Conservation (phyloP, 2,888 invertebrate species). For the Dryococelus australis region DNA sequence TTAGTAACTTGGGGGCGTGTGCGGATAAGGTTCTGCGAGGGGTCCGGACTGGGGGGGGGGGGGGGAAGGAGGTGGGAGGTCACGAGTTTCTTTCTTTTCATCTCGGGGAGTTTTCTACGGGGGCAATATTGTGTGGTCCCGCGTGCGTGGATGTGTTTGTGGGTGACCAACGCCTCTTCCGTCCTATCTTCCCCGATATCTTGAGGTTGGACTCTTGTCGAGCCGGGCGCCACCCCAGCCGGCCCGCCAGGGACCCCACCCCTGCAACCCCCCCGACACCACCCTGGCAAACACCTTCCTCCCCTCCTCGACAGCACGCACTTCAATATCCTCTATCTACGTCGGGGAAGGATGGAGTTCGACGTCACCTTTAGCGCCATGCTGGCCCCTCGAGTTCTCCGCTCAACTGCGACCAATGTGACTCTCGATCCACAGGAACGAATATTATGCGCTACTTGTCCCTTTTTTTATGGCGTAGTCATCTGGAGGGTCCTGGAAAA, state of each 20-base stretch:
- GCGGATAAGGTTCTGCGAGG: background rate
- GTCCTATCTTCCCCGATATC: constrained; percentile 1
- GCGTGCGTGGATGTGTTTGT: background rate
- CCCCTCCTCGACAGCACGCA: background rate
- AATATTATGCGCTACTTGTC: too few relatives aligned
- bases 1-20: background rate
- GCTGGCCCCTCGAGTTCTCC: background rate
- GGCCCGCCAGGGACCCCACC: background rate
- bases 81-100: constrained; percentile 16
- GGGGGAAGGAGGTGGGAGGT: background rate
- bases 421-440: too few relatives aligned
- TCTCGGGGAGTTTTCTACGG: background rate
- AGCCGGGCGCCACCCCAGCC: background rate
- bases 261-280: background rate
- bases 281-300: background rate
- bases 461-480: too few relatives aligned
- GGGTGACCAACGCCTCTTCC: background rate
- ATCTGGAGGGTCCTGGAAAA: too few relatives aligned
- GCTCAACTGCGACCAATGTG: too few relatives aligned
- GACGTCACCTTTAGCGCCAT: background rate
- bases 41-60: too few relatives aligned
- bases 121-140: background rate
- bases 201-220: background rate
- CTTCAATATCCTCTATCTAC: background rate
- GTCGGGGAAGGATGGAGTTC: too few relatives aligned